phyloP scores from a whole-genome alignment of 2,113 vertebrate species.

The Cephalopterus ornatus region DNA sequence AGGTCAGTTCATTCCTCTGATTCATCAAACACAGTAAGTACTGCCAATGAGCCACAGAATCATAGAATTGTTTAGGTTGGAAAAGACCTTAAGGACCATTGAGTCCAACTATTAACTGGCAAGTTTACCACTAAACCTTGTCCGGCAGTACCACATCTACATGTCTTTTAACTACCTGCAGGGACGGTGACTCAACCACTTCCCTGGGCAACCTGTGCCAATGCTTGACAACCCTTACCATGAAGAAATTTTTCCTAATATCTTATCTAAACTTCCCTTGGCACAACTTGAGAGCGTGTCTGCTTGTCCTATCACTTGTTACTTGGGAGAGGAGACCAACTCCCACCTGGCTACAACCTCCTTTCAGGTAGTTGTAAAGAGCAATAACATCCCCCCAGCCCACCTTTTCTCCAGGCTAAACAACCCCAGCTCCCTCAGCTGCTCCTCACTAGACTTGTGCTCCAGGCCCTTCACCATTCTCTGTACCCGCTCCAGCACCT shows the following conservation, averaged over 20 bases:
- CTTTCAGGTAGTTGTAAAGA: background rate
- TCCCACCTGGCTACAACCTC: background rate
- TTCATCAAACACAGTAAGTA: background rate
- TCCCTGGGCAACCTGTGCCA: background rate
- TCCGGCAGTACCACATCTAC: too few species aligned
- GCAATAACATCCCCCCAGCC: accelerated
- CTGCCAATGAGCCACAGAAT: background rate
- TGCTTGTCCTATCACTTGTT: background rate
- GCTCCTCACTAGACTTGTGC: background rate
- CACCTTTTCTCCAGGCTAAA: background rate
- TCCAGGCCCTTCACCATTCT: background rate
- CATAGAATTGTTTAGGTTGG: background rate
- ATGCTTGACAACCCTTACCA: background rate
- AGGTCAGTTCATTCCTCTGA: accelerated
- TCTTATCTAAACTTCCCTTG: background rate
- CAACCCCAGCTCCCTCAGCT: background rate
- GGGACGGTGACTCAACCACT: background rate
- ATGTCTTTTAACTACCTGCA: background rate
- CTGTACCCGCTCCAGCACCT: background rate
- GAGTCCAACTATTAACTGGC: background rate
- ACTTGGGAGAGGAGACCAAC: background rate
- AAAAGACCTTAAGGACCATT: background rate
- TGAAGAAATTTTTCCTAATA: background rate
- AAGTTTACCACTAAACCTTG: background rate
- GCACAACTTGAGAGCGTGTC: background rate